Evolutionary conservation across 2,113 vertebrate species (phyloP).

Genomic region (Chloropsis hardwickii): DNA sequence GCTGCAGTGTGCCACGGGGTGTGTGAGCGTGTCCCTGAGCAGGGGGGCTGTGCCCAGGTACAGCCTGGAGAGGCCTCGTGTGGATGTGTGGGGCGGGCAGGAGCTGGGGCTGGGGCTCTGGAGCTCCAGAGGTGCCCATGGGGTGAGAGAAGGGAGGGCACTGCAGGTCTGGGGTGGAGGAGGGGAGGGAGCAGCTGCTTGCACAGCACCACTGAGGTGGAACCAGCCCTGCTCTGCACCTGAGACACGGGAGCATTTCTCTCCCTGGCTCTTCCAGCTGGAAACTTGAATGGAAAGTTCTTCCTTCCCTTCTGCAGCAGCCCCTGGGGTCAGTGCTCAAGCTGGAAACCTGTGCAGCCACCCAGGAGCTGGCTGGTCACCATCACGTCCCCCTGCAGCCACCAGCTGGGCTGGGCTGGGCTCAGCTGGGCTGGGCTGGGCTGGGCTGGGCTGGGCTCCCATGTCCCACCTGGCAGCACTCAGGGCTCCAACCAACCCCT

Average conservation of each 20-base stretch:
- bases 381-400: not conserved
- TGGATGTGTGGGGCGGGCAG: fast-evolving
- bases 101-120: not conserved
- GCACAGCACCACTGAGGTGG: not conserved
- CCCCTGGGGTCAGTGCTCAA: not conserved
- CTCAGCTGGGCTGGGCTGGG: too few species aligned
- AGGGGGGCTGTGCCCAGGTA: not conserved
- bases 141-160: not conserved
- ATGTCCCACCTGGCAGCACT: not conserved
- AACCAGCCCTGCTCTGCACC: not conserved
- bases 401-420: not conserved
- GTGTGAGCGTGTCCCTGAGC: not conserved
- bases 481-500: not conserved
- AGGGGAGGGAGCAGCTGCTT: not conserved
- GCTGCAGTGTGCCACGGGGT: not conserved
- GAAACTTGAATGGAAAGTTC: not conserved
- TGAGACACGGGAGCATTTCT: fast-evolving
- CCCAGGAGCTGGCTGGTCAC: not conserved
- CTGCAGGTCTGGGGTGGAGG: not conserved
- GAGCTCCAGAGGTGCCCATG: not conserved
- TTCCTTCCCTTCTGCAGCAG: not conserved
- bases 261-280: not conserved
- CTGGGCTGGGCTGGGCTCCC: not conserved
- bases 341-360: not conserved
- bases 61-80: fast-evolving